Conservation (phyloP, 2,797 vertebrate species). For the Mallotus villosus region DNA sequence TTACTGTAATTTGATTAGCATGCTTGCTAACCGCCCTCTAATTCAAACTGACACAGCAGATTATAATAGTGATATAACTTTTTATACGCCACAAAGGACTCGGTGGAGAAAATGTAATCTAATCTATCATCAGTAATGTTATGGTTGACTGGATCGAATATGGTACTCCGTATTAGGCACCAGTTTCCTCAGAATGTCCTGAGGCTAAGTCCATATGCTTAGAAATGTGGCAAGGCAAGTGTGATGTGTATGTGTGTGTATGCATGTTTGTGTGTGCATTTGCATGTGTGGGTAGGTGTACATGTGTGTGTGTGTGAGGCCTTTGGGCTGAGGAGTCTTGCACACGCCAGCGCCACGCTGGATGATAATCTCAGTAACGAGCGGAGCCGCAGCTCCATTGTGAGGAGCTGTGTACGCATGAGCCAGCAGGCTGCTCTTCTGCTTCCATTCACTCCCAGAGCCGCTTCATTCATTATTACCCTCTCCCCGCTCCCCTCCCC, state of each 20-base stretch:
- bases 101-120: constrained; percentile 32
- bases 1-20: constrained; percentile 57
- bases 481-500: neutral
- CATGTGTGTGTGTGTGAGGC: neutral
- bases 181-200: constrained; percentile 34
- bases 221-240: no score
- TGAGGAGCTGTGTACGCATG: neutral
- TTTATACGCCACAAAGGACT: constrained; percentile 47
- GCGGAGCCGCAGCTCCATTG: neutral
- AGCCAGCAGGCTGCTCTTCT: neutral
- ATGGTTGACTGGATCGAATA: constrained; percentile 38
- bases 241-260: constrained; percentile 29
- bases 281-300: neutral
- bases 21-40: constrained; percentile 53
- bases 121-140: constrained; percentile 48
- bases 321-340: neutral
- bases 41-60: constrained; percentile 58
- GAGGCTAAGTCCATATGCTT: constrained; percentile 7
- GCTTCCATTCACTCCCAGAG: constrained; percentile 21
- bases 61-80: constrained; percentile 41
- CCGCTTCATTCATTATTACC: constrained; percentile 6
- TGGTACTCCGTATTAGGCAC: constrained; percentile 54
- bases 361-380: constrained; percentile 13
- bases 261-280: constrained; percentile 7
- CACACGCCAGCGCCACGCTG: neutral